phyloP scores from a whole-genome alignment of 1,140 invertebrate species.

The Alviniconcha marisindica region DNA sequence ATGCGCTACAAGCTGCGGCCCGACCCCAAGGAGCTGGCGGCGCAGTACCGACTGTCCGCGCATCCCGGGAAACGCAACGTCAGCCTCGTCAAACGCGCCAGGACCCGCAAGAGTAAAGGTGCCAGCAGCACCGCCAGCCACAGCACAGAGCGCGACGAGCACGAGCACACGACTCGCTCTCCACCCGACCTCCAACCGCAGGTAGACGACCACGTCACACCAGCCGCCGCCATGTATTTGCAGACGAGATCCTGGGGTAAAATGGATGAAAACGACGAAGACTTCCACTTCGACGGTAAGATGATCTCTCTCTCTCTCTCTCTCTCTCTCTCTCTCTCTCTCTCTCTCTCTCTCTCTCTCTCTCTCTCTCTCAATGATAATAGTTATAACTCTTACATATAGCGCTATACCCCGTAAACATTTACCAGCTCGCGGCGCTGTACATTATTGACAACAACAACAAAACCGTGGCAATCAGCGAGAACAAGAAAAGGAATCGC shows the following conservation, averaged over 20 bases:
- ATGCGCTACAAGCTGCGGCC: not conserved
- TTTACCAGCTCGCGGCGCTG: too few relatives aligned
- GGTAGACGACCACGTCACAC: not conserved
- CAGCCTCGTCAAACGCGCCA: constrained; percentile 18
- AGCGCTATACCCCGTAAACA: too few relatives aligned
- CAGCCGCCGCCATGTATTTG: not conserved
- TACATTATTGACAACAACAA: too few relatives aligned
- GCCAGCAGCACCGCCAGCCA: too few relatives aligned
- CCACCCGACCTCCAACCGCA: not conserved
- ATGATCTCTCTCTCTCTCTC: too few relatives aligned
- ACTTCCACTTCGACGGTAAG: too few relatives aligned
- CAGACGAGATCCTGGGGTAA: not conserved
- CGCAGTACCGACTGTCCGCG: constrained; percentile 11
- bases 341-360: too few relatives aligned
- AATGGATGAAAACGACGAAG: not conserved
- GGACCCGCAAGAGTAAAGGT: constrained; percentile 13
- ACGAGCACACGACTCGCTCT: not conserved
- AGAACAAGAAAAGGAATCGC: too few relatives aligned
- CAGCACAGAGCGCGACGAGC: not conserved
- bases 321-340: too few relatives aligned
- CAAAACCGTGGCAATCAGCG: too few relatives aligned
- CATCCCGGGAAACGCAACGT: constrained; percentile 26
- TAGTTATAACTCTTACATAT: too few relatives aligned
- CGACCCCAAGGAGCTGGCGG: constrained; percentile 29
- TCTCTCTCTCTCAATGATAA: too few relatives aligned